These are phyloP conservation scores for Amblyjoppa fuscipennis DNA, from an alignment of 2,888 invertebrate species.

Conservation along the genomic window DNA sequence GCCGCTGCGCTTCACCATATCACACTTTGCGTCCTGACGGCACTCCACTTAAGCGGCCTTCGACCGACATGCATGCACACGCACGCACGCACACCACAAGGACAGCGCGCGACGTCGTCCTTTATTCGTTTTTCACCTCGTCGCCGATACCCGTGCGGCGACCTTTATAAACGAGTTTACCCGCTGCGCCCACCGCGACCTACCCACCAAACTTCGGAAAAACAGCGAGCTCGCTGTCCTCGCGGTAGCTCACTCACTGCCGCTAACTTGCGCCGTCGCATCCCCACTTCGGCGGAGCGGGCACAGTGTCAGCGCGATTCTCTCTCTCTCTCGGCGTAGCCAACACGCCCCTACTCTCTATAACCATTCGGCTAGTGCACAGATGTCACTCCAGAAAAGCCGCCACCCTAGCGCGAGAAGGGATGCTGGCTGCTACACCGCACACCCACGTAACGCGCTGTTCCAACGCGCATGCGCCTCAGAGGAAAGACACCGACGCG, in stretches of 20 bases:
- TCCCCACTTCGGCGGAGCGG: not conserved
- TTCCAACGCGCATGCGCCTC: not conserved
- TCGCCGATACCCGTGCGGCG: slow-evolving; percentile 5
- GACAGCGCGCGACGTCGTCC: not conserved
- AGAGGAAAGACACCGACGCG: not conserved
- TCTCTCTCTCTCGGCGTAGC: slow-evolving; percentile 4
- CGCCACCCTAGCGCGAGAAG: slow-evolving; percentile 40
- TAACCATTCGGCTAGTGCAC: not conserved
- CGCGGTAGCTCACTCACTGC: slow-evolving; percentile 14
- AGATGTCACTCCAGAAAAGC: slow-evolving; percentile 48
- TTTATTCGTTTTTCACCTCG: not conserved
- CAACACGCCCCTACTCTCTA: slow-evolving; percentile 54
- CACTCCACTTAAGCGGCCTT: not conserved
- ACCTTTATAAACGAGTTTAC: not conserved
- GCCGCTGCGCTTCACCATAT: slow-evolving; percentile 48
- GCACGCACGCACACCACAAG: not conserved
- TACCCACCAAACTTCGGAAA: slow-evolving; percentile 30
- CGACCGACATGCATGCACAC: not conserved
- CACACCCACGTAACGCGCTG: slow-evolving; percentile 1
- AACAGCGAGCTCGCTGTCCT: slow-evolving; percentile 32
- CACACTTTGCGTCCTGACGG: slow-evolving; percentile 15
- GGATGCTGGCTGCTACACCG: not conserved
- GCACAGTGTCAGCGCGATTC: not conserved
- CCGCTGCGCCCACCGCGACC: slow-evolving; percentile 32
- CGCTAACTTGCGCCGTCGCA: slow-evolving; percentile 14